phyloP scores from a whole-genome alignment of 2,113 vertebrate species.

The Triplophysa tibetana region DNA sequence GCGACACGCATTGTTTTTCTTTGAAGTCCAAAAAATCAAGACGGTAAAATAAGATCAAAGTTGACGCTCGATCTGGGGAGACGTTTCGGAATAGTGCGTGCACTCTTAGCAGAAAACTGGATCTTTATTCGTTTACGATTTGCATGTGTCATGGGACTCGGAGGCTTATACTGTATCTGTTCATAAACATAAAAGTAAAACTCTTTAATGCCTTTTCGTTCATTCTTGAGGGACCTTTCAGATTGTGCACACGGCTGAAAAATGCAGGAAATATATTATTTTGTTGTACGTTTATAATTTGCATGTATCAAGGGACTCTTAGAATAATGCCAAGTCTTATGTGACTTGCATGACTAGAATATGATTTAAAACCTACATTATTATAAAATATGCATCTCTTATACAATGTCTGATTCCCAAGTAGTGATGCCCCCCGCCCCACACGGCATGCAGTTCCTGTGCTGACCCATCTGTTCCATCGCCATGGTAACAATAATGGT shows the following conservation, averaged over 20 bases:
- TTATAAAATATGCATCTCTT: neutral
- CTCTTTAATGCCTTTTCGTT: neutral
- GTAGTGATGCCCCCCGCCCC: neutral
- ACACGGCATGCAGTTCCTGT: neutral
- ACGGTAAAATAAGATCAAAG: constrained; percentile 11
- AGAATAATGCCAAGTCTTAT: too few species aligned
- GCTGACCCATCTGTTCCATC: constrained; percentile 51
- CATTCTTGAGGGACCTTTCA: neutral
- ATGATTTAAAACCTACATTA: too few species aligned
- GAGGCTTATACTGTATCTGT: neutral
- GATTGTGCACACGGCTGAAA: neutral
- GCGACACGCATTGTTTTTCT: neutral
- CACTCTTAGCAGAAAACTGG: neutral
- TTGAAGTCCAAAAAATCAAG: constrained; percentile 12
- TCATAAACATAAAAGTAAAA: neutral
- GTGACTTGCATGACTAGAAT: too few species aligned
- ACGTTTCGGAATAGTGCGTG: neutral
- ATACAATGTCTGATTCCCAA: neutral
- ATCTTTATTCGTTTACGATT: constrained; percentile 16
- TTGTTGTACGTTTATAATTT: neutral
- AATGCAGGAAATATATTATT: too few species aligned
- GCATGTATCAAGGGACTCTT: neutral
- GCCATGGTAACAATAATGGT: constrained; percentile 44
- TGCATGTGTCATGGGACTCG: neutral
- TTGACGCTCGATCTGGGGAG: constrained; percentile 4